phyloP scores from a whole-genome alignment of 2,888 invertebrate species.

The Hypselothyrea guttata region DNA sequence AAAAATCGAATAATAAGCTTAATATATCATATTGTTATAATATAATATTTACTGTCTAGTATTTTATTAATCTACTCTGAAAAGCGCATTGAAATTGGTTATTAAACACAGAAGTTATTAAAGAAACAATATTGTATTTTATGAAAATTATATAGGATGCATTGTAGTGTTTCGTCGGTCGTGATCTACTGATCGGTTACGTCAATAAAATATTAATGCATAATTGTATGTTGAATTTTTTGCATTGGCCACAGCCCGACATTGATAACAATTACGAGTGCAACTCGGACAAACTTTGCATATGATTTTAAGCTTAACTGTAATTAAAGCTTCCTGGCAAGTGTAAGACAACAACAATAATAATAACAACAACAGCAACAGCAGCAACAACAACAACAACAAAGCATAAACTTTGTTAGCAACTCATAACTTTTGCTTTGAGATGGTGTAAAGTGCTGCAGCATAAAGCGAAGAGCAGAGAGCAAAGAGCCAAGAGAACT shows the following conservation, averaged over 20 bases:
- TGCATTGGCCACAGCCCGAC: constrained; percentile 34
- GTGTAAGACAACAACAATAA: constrained; percentile 37
- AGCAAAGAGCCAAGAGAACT: constrained; percentile 12
- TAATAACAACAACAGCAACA: constrained; percentile 16
- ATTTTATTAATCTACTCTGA: too few relatives aligned
- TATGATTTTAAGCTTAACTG: constrained; percentile 74
- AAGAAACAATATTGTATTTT: too few relatives aligned
- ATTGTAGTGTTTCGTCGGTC: too few relatives aligned
- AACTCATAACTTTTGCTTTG: constrained; percentile 77
- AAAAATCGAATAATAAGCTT: too few relatives aligned
- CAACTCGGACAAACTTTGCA: constrained; percentile 54
- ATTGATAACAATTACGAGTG: constrained; percentile 64
- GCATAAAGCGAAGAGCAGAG: background rate
- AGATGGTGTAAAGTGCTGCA: constrained; percentile 49
- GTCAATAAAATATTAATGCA: too few relatives aligned
- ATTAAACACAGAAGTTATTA: too few relatives aligned
- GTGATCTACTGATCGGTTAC: too few relatives aligned
- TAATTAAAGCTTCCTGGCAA: constrained; percentile 69
- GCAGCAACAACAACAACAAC: constrained; percentile 13
- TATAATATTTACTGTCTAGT: too few relatives aligned
- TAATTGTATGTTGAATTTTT: constrained; percentile 1
- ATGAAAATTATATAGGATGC: too few relatives aligned
- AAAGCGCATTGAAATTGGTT: too few relatives aligned
- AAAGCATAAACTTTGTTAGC: constrained; percentile 62
- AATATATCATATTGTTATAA: too few relatives aligned